Evolutionary conservation across 2,113 vertebrate species (phyloP), one percentile per base, ranked within the genome.

Genomic region (rabbit (Oryctolagus cuniculus)): DNA sequence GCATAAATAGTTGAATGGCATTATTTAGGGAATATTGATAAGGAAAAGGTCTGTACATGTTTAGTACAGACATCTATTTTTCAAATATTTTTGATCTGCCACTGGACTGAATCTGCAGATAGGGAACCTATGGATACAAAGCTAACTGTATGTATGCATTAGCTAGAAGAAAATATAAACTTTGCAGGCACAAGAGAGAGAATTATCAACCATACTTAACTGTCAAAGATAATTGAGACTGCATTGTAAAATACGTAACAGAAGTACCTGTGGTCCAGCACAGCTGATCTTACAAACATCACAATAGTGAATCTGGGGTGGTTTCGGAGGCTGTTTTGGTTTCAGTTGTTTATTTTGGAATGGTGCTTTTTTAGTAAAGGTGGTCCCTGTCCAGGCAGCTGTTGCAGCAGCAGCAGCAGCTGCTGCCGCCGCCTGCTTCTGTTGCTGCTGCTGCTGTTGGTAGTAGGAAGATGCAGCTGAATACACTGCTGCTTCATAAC

Each of bases 241-340:
- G 19, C 51, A 89, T 0, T 96, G n/a, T 84, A 97, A 95, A 96
- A 96, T 73, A 97, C 19, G 84, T 58, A 98, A 97, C 29, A 34
- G 61, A 95, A 97, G 96, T 97, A 99, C 99, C 99, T 99, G 99
- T 49, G 99, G 99, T 97, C 99, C 99, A 89, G 99, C 99, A 98
- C 99, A 99, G 98, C 99, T 99, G 98, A 99, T 99, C 98, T 99
- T 99, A 97, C 99, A 99, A 95, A 99, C 99, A 4, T 99, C 99
- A 97, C 99, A 99, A 97, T 99, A 99, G 98, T 99, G 99, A 97
- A 99, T 99, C 98, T 99, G 99, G 58, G 99, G 99, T 0, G 99
- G 99, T 97, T 99, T 99, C 74, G 99, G 99, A 24, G 99, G 99
- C 96, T 99, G 99, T 89, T 99, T 99, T 97, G 99, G 99, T 97